A percentile compares a stretch with the other conserved stretches of the same genome.
phyloP scores from a whole-genome alignment of 2,888 invertebrate genomes.

The Dryococelus australis region DNA sequence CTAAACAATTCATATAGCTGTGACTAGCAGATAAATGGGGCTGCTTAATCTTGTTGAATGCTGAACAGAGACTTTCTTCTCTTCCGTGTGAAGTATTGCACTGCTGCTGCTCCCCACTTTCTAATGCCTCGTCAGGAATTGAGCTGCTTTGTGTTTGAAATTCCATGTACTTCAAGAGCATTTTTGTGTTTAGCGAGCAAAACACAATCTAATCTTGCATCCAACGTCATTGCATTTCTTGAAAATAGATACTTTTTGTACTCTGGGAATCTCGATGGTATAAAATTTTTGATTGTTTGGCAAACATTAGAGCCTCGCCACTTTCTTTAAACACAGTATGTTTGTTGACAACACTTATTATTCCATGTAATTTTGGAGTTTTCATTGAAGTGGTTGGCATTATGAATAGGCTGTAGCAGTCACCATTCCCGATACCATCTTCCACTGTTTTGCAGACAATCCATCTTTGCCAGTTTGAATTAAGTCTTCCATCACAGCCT shows the following conservation, averaged over 20 bases:
- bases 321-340: not conserved
- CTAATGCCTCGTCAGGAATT: not conserved
- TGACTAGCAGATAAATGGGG: not conserved
- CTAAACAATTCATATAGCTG: not conserved
- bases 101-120: not conserved
- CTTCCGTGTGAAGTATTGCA: not conserved
- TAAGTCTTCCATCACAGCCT: constrained; percentile 7
- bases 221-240: constrained; percentile 27
- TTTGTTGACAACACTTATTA: not conserved
- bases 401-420: constrained; percentile 4
- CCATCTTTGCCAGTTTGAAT: not conserved
- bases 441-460: constrained; percentile 25
- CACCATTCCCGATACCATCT: constrained; percentile 21
- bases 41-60: not conserved
- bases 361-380: constrained; percentile 24
- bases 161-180: not conserved
- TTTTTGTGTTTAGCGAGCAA: not conserved
- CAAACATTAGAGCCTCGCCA: not conserved
- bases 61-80: not conserved
- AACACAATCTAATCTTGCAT: constrained; percentile 29
- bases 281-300: not conserved
- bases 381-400: constrained; percentile 27
- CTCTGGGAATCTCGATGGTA: not conserved
- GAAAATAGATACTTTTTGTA: no score
- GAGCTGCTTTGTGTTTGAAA: not conserved